Evolutionary conservation across 2,888 invertebrate species (phyloP).

Genomic region (Lycaena phlaeas): DNA sequence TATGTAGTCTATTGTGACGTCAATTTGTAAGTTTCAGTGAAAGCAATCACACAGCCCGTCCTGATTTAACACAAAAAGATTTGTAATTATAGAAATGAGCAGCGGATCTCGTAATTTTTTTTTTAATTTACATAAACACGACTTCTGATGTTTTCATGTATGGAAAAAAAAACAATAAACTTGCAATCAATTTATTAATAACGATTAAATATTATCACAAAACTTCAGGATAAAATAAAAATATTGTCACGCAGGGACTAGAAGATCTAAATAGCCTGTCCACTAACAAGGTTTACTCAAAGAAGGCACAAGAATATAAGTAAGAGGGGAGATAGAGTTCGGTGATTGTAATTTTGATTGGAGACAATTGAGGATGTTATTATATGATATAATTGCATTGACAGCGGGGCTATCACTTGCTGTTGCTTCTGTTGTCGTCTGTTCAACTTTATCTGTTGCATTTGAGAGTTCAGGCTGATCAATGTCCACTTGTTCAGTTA

Average conservation of each 20-base stretch:
- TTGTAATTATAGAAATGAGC: no score
- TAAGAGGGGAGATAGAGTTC: slow-evolving; percentile 37
- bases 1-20: no score
- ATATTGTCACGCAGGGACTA: background rate
- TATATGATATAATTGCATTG: slow-evolving; percentile 31
- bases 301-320: slow-evolving; percentile 46
- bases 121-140: no score
- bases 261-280: background rate
- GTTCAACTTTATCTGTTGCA: slow-evolving; percentile 1
- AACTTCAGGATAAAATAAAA: background rate
- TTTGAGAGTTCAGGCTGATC: slow-evolving; percentile 1
- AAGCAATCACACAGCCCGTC: no score
- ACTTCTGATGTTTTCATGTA: no score
- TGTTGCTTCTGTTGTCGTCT: background rate
- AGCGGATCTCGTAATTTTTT: no score
- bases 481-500: slow-evolving; percentile 23
- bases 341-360: slow-evolving; percentile 33
- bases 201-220: background rate
- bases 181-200: background rate
- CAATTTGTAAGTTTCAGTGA: no score
- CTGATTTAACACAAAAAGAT: no score
- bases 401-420: background rate
- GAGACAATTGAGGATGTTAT: slow-evolving; percentile 47
- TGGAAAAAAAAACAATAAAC: background rate
- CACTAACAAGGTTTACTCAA: slow-evolving; percentile 24